Evolutionary conservation across 2,113 vertebrate genomes (phyloP), one percentile per base, ranked within the genome.

Genomic region (Gobio gobio): DNA sequence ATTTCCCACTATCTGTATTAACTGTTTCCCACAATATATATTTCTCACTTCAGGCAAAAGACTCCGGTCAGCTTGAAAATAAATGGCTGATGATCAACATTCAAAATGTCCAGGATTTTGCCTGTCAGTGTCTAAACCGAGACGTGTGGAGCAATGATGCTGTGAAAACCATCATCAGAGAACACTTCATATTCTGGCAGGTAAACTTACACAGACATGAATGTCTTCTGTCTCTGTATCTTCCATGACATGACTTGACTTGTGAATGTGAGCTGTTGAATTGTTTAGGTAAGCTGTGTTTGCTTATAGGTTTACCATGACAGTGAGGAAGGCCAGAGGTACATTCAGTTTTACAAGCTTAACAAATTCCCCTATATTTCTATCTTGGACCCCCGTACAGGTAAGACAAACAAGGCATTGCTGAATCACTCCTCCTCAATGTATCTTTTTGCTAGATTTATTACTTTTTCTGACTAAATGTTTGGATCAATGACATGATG

Each of bases 71-170:
- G 92, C 94, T 98, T 92, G 97, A 99, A 92, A 99, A 98, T 94
- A 99, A 98, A 70, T 99, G 98, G 98, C 95, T 99, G 64, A 99
- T 99, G 98, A 99, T 99, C 92, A 99, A 99, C 93, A 99, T 99
- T 86, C 98, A 99, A 86, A 99, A 99, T 3, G 98, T 99, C 70
- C 98, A 99, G 87, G 98, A 99, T 88, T 99, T 99, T 75, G 97
- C 98, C 61, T 99, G 98, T 89, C 98, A 99, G 91, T 99, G 98
- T 91, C 94, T 99, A 68, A 99, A 99, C 90, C 95, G 98, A 0
- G 98, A 99, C 0, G 98, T 99, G 8, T 99, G 98, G 98, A 99
- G 98, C 90, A 99, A 99, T 1, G 97, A 99, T 68, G 96, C 97
- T 36, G 98, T 99, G 88, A 99, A 97, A 91, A 97, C 94, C 89